phyloP scores from a whole-genome alignment of 2,113 vertebrate species.

The Leptobrachium leishanense region DNA sequence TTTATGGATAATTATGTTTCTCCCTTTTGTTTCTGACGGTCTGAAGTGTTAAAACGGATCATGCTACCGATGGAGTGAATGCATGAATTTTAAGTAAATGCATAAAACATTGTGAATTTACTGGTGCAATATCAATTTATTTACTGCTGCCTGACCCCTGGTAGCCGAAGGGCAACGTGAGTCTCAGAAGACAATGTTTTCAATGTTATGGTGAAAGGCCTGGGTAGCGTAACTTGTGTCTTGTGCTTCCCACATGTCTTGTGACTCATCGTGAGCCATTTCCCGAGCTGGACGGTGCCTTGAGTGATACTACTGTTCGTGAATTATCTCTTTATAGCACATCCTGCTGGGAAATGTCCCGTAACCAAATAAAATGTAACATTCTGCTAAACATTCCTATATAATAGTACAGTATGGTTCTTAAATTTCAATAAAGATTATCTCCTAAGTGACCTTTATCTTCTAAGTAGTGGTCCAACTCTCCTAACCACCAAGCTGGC shows the following conservation, averaged over 20 bases:
- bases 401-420: too few species aligned
- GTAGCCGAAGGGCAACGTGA: background rate
- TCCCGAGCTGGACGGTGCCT: constrained; percentile 1
- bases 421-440: too few species aligned
- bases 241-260: constrained; percentile 19
- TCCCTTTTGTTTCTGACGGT: too few species aligned
- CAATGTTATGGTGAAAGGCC: background rate
- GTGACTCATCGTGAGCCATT: background rate
- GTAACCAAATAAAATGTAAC: too few species aligned
- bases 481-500: too few species aligned
- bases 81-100: background rate
- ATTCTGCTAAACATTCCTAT: too few species aligned
- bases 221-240: background rate
- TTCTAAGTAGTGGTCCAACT: too few species aligned
- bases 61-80: too few species aligned
- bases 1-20: too few species aligned
- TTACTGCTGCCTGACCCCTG: background rate
- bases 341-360: too few species aligned
- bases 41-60: too few species aligned
- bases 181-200: background rate
- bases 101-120: background rate
- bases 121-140: background rate
- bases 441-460: too few species aligned
- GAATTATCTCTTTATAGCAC: background rate
- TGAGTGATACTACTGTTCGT: constrained; percentile 11